A percentile compares a stretch with the other conserved stretches of the same genome.
phyloP scores from a whole-genome alignment of 1,140 invertebrate genomes.

The Lineus longissimus region DNA sequence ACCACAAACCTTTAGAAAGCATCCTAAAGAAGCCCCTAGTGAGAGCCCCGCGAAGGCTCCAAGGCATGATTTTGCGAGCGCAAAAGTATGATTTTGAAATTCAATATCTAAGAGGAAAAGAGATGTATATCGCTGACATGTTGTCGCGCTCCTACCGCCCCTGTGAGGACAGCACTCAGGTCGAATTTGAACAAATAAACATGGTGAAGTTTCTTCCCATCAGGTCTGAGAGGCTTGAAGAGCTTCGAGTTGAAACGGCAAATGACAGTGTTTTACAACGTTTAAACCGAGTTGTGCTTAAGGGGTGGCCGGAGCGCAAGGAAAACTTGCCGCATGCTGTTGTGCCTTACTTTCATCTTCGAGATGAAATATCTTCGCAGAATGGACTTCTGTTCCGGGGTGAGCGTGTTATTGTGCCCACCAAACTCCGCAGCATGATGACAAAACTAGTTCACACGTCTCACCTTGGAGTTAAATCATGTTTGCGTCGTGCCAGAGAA shows the following conservation, averaged over 20 bases:
- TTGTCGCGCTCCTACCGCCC: too few species aligned
- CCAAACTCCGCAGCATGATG: slow-evolving; percentile 12
- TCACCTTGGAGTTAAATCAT: slow-evolving; percentile 15
- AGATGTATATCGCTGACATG: slow-evolving; percentile 47
- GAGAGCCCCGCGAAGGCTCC: background rate
- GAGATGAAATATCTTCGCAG: slow-evolving; percentile 5
- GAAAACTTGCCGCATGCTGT: background rate
- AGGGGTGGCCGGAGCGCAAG: background rate
- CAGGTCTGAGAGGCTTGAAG: background rate
- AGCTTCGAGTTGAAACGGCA: background rate
- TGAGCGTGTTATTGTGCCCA: slow-evolving; percentile 17
- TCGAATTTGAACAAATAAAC: background rate
- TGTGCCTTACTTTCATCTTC: background rate
- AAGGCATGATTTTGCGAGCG: slow-evolving; percentile 32
- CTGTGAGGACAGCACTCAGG: too few species aligned
- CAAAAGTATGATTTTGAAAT: slow-evolving; percentile 41
- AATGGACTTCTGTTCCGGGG: slow-evolving; percentile 19
- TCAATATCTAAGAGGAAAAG: slow-evolving; percentile 40
- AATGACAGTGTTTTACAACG: background rate
- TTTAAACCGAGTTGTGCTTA: background rate
- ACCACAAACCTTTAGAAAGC: slow-evolving; percentile 9
- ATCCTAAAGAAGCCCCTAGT: slow-evolving; percentile 11
- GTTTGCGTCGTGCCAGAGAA: slow-evolving; percentile 9
- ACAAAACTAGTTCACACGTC: slow-evolving; percentile 9
- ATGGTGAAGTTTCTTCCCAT: background rate